phyloP scores from a whole-genome alignment of 2,113 vertebrate species.

The Shinisaurus crocodilurus region DNA sequence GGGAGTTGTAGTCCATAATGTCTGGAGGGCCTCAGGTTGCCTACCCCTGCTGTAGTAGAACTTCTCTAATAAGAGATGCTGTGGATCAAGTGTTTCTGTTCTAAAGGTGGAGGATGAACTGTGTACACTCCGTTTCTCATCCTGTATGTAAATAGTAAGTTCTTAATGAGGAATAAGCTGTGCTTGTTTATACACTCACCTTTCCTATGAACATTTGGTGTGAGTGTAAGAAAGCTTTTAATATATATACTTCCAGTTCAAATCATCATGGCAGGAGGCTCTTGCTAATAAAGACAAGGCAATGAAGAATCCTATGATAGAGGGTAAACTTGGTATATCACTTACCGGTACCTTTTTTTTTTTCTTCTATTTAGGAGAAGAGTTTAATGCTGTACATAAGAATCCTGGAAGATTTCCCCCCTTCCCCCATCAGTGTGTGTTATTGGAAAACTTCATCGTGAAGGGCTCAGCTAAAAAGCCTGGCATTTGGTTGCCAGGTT shows the following conservation, averaged over 20 bases:
- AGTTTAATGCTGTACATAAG: background rate
- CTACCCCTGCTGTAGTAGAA: too few relatives aligned
- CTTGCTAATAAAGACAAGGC: background rate
- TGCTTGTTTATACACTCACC: too few relatives aligned
- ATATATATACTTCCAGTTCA: too few relatives aligned
- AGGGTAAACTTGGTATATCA: background rate
- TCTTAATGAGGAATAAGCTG: background rate
- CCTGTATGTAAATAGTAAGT: background rate
- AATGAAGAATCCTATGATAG: background rate
- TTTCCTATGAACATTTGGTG: background rate
- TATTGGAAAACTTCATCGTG: too few relatives aligned
- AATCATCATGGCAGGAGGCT: too few relatives aligned
- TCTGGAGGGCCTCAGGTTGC: too few relatives aligned
- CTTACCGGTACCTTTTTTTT: too few relatives aligned
- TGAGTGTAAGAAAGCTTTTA: background rate
- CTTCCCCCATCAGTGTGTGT: background rate
- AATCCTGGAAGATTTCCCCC: background rate
- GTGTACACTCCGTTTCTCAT: background rate
- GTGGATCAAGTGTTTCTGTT: background rate
- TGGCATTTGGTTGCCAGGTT: background rate
- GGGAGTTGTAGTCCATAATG: too few relatives aligned
- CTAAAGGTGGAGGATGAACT: background rate
- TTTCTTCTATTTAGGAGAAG: background rate
- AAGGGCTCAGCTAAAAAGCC: background rate
- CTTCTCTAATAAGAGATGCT: background rate